Evolutionary conservation across 2,113 vertebrate genomes (phyloP), one percentile per base, ranked within the genome.

Genomic region (Phycodurus eques): DNA sequence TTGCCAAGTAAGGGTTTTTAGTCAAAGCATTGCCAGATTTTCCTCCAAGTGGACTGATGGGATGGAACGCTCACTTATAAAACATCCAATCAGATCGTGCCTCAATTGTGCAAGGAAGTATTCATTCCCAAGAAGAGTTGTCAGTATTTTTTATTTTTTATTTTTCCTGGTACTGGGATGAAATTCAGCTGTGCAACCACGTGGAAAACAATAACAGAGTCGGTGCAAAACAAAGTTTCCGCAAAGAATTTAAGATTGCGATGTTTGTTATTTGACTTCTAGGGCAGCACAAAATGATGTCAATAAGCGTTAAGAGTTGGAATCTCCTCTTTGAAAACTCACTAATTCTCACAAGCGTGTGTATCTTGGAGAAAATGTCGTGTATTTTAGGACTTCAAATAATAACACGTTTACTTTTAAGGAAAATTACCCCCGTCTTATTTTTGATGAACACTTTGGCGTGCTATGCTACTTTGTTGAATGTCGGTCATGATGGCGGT

Each of bases 231-330:
- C 35, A 10, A n/a, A 8, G 49, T 51, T 17, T 51, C 17, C 49
- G 7, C 15, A 4, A 20, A 14, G 49, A 51, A 19, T 51, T 51
- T 6, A 51, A 51, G 49, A 8, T 73, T 61, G 49, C 3, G 0
- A 9, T 74, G 68, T 76, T 80, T 81, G 42, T 79, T 72, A 51
- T 78, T 68, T 20, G 42, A n/a, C 39, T 43, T 64, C 70, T 19
- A 56, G 5, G 47, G 39, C 20, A 54, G 49, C 42, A 63, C 7
- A 60, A 42, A 72, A 77, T 56, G 31, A 27, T 2, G 9, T 22
- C 53, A 56, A 8, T 22, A 54, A 9, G 49, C 4, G 5, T 4
- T 13, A 5, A 13, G 46, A 47, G 14, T 3, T 27, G 27, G 27
- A 27, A 27, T 27, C 27, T 27, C 27, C 3, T 39, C 3, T 39